A percentile compares a stretch with the other conserved stretches of the same genome.
Evolutionary conservation across 2,113 vertebrate species (phyloP).

Genomic region (Crypturellus undulatus): DNA sequence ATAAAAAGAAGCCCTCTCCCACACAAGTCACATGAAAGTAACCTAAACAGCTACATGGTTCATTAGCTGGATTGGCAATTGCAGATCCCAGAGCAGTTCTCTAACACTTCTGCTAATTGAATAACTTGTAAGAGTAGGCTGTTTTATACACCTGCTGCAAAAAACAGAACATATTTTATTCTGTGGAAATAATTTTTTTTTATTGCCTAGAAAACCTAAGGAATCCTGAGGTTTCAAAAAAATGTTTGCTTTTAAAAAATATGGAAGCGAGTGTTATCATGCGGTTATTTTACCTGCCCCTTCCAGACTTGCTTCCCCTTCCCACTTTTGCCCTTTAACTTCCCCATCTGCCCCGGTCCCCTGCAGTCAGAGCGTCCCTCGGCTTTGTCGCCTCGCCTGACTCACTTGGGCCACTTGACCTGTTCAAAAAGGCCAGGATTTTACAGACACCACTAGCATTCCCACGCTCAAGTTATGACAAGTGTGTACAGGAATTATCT

Average conservation of each 20-base stretch:
- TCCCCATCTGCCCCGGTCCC: accelerated
- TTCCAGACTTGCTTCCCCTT: not conserved
- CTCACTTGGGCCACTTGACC: not conserved
- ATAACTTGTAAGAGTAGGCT: conserved; percentile 32
- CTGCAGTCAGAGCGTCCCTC: not conserved
- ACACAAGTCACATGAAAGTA: conserved; percentile 45
- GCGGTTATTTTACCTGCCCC: not conserved
- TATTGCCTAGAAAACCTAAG: not conserved
- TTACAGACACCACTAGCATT: not conserved
- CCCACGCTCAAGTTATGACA: not conserved
- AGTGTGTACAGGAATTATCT: accelerated
- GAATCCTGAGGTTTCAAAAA: not conserved
- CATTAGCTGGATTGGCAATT: conserved; percentile 57
- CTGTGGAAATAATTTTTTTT: not conserved
- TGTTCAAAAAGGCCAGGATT: not conserved
- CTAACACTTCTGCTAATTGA: conserved; percentile 30
- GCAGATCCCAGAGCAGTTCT: conserved; percentile 46
- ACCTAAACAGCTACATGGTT: conserved; percentile 30
- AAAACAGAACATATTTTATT: not conserved
- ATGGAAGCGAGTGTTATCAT: accelerated
- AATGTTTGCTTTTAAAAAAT: not conserved
- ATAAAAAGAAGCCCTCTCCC: not conserved
- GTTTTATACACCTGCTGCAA: conserved; percentile 20
- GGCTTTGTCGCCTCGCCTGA: not conserved
- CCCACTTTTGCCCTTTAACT: not conserved